phyloP scores from a whole-genome alignment of 2,888 invertebrate genomes.

The Diarsia mendica region DNA sequence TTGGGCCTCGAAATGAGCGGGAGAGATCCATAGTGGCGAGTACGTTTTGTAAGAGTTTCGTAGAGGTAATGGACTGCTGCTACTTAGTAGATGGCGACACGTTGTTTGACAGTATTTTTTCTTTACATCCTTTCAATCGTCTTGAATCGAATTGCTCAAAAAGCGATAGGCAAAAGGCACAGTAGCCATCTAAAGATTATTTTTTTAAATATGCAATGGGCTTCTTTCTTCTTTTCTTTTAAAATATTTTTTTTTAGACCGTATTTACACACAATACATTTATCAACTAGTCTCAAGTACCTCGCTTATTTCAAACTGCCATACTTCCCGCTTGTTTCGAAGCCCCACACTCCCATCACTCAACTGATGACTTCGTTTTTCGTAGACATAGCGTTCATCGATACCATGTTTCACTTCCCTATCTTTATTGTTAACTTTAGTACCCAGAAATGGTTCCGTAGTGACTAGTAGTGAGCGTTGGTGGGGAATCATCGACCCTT shows the following conservation, averaged over 20 bases:
- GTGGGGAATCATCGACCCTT: conserved; percentile 12
- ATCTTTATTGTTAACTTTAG: conserved; percentile 32
- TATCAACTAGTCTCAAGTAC: background rate
- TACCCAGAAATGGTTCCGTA: conserved; percentile 22
- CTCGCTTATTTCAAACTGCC: background rate
- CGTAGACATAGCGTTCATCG: conserved; percentile 51
- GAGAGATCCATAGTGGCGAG: background rate
- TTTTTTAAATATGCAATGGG: too few species aligned
- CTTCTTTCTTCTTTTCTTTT: too few species aligned
- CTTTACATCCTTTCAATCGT: background rate
- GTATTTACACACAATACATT: too few species aligned
- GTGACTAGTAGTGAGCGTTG: background rate
- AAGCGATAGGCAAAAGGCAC: background rate
- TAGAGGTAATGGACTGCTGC: too few species aligned
- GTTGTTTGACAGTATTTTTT: background rate
- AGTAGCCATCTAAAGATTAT: too few species aligned
- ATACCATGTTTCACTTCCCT: conserved; percentile 62
- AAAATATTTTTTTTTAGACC: too few species aligned
- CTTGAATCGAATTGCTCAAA: background rate
- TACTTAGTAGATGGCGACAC: background rate
- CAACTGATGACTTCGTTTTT: conserved; percentile 64
- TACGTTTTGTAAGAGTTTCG: background rate
- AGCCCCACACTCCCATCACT: conserved; percentile 48
- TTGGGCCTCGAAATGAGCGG: conserved; percentile 53
- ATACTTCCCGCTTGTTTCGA: background rate